Conservation (phyloP, 2,797 vertebrate species). For the Bradypus variegatus region DNA sequence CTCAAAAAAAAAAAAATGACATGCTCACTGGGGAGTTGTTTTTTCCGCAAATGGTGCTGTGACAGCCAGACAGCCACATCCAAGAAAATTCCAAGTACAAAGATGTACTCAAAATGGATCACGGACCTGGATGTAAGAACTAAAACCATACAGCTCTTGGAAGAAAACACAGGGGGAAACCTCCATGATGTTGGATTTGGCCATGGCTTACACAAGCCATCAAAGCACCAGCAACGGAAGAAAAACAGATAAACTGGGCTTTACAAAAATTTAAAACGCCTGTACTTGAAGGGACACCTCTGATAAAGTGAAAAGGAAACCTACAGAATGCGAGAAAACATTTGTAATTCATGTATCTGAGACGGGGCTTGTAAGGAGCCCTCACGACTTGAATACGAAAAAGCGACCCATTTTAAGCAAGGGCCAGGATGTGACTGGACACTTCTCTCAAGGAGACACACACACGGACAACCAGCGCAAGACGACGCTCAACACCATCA, state of each 20-base stretch:
- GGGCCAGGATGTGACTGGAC: accelerated
- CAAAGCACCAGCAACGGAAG: not conserved
- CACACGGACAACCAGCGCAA: not conserved
- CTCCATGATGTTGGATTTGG: not conserved
- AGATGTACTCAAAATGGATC: not conserved
- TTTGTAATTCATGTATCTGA: not conserved
- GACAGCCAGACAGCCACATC: too few relatives aligned
- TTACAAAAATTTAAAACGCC: not conserved
- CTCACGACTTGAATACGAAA: not conserved
- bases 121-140: not conserved
- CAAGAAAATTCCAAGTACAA: not conserved
- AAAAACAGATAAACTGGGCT: not conserved
- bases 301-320: not conserved
- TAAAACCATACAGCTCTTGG: not conserved
- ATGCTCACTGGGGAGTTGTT: not conserved
- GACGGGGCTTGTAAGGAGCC: not conserved
- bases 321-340: not conserved
- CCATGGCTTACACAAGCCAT: not conserved
- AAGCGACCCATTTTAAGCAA: not conserved
- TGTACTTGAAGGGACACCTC: not conserved
- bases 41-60: not conserved
- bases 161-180: not conserved
- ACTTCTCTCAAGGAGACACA: not conserved
- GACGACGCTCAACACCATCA: not conserved
- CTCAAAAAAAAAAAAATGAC: not conserved